phyloP scores from a whole-genome alignment of 2,113 vertebrate species.

The Ageneiosus marmoratus region DNA sequence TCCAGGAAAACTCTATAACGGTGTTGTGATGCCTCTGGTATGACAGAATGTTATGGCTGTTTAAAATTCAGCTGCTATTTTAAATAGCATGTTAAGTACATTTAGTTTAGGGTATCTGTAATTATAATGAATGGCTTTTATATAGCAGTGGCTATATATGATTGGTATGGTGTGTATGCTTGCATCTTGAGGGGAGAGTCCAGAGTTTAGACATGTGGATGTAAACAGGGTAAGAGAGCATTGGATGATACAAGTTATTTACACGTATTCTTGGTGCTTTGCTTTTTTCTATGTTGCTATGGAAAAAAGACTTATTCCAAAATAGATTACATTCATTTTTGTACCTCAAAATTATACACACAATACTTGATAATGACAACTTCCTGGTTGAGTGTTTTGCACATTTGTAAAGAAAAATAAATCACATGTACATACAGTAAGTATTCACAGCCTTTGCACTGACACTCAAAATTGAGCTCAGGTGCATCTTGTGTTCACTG shows the following conservation, averaged over 20 bases:
- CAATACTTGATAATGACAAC: too few species aligned
- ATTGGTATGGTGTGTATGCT: neutral
- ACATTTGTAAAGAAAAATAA: too few species aligned
- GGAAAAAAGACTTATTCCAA: too few species aligned
- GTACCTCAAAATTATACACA: too few species aligned
- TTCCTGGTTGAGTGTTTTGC: too few species aligned
- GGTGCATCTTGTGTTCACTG: too few species aligned
- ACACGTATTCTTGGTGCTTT: too few species aligned
- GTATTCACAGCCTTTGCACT: too few species aligned
- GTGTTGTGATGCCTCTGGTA: conserved; percentile 75
- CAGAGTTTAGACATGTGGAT: neutral
- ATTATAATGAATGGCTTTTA: neutral
- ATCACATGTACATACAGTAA: too few species aligned
- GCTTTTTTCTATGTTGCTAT: too few species aligned
- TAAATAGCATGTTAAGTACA: neutral
- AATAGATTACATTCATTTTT: too few species aligned
- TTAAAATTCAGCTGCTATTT: neutral
- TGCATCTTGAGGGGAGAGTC: neutral
- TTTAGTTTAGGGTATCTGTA: neutral
- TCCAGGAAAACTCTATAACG: conserved; percentile 57
- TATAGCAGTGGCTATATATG: neutral
- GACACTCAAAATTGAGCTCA: too few species aligned
- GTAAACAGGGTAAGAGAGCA: neutral
- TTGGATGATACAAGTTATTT: neutral
- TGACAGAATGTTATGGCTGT: neutral